Evolutionary conservation across 1,140 invertebrate genomes (phyloP).

Genomic region (Pararge aegeria): DNA sequence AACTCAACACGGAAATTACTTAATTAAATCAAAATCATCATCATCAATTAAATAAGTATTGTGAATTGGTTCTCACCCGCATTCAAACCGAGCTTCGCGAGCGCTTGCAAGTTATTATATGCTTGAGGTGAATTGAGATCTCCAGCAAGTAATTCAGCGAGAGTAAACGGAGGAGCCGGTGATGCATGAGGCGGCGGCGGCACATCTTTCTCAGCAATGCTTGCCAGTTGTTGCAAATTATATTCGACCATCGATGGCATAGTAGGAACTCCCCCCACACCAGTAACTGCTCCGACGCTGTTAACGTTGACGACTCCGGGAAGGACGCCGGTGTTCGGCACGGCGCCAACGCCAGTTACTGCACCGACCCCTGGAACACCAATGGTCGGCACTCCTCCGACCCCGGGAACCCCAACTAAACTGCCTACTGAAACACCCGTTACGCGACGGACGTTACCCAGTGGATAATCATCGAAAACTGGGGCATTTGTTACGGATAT

Average conservation of each 20-base stretch:
- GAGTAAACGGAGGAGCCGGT: conserved; percentile 84
- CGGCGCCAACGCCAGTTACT: conserved; percentile 48
- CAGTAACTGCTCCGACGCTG: conserved; percentile 57
- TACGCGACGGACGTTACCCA: conserved; percentile 60
- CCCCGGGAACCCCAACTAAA: conserved; percentile 57
- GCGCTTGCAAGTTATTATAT: conserved; percentile 92
- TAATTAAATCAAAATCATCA: too few species aligned
- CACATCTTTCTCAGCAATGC: conserved; percentile 84
- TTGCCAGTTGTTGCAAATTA: conserved; percentile 90
- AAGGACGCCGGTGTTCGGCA: conserved; percentile 49
- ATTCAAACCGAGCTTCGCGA: conserved; percentile 91
- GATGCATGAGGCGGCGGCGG: conserved; percentile 82
- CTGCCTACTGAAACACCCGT: conserved; percentile 52
- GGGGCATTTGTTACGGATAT: conserved; percentile 70
- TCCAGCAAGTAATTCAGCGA: conserved; percentile 87
- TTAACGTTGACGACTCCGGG: conserved; percentile 61
- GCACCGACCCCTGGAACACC: conserved; percentile 52
- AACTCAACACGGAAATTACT: too few species aligned
- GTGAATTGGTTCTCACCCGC: conserved; percentile 78
- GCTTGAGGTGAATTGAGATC: conserved; percentile 87
- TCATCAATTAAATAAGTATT: too few species aligned
- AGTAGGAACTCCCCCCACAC: conserved; percentile 60
- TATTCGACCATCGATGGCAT: conserved; percentile 90
- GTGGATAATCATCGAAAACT: conserved; percentile 68
- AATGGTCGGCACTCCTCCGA: conserved; percentile 51